Evolutionary conservation across 2,113 vertebrate species (phyloP).

Genomic region (Leucosticte australis): DNA sequence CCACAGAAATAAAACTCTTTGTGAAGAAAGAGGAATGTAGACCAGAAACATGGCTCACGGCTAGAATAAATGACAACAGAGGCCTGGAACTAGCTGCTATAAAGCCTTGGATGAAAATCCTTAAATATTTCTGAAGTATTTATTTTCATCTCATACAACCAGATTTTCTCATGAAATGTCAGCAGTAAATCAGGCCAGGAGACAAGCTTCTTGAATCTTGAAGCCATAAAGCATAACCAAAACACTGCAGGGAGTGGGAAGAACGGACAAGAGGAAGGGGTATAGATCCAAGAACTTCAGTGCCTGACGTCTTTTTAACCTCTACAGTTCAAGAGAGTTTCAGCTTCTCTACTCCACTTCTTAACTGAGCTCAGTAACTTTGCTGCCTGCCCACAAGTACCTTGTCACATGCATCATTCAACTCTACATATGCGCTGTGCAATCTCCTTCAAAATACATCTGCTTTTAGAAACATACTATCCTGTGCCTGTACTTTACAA

Average conservation of each 20-base stretch:
- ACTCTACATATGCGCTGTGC: neutral
- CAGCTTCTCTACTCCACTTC: neutral
- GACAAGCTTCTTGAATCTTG: neutral
- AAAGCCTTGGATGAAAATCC: slow-evolving; percentile 1
- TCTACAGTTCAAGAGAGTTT: neutral
- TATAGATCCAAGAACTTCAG: neutral
- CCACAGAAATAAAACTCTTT: neutral
- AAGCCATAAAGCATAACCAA: neutral
- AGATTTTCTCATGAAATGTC: neutral
- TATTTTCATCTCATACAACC: neutral
- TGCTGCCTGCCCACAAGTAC: neutral
- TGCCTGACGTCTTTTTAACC: neutral
- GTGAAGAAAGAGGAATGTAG: neutral
- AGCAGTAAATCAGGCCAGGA: neutral
- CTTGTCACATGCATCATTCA: neutral
- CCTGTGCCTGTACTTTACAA: neutral
- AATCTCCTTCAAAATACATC: neutral
- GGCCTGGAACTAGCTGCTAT: neutral
- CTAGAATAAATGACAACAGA: slow-evolving; percentile 21
- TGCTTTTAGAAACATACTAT: neutral
- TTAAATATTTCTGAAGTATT: slow-evolving; percentile 11
- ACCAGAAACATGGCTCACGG: neutral
- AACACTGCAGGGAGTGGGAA: neutral
- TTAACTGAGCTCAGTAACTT: neutral
- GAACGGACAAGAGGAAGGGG: neutral